These are phyloP conservation scores for Serranus cabrilla DNA, from an alignment of 2,797 vertebrate species.

Conservation along the genomic window DNA sequence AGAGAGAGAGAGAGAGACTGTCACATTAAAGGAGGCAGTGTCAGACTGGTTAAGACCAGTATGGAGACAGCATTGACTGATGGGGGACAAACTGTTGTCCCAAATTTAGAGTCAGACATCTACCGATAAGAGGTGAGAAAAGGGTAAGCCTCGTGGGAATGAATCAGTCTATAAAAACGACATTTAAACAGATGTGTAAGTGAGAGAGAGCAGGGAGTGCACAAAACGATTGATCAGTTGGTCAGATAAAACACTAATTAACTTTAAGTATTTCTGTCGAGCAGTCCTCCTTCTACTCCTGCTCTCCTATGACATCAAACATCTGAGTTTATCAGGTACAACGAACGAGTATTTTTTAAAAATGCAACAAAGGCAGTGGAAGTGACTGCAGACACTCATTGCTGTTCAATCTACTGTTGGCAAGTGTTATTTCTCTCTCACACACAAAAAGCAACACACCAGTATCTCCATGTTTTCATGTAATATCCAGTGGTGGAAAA, in stretches of 20 bases:
- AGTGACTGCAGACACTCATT: too few species aligned
- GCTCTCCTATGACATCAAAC: neutral
- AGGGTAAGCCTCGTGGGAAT: neutral
- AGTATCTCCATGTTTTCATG: neutral
- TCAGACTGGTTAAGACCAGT: neutral
- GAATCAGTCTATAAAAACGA: neutral
- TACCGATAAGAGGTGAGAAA: neutral
- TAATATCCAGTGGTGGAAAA: too few species aligned
- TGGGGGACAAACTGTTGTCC: neutral
- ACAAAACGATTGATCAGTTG: neutral
- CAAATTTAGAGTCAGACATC: neutral
- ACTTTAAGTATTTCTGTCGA: constrained; percentile 10
- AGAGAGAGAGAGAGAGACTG: neutral
- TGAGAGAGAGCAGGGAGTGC: neutral
- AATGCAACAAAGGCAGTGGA: too few species aligned
- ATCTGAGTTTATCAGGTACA: too few species aligned
- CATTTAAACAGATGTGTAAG: constrained; percentile 2
- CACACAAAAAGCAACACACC: neutral
- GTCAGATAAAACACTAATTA: constrained; percentile 24
- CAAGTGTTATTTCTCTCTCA: neutral
- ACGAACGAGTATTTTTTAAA: too few species aligned
- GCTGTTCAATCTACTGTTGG: constrained; percentile 13
- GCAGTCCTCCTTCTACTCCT: neutral
- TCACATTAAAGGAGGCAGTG: neutral
- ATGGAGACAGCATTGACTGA: neutral